Percentiles rank a stretch among this genome's conserved stretches.
phyloP scores from a whole-genome alignment of 2,888 invertebrate species.

The Pemphredon lugubris region DNA sequence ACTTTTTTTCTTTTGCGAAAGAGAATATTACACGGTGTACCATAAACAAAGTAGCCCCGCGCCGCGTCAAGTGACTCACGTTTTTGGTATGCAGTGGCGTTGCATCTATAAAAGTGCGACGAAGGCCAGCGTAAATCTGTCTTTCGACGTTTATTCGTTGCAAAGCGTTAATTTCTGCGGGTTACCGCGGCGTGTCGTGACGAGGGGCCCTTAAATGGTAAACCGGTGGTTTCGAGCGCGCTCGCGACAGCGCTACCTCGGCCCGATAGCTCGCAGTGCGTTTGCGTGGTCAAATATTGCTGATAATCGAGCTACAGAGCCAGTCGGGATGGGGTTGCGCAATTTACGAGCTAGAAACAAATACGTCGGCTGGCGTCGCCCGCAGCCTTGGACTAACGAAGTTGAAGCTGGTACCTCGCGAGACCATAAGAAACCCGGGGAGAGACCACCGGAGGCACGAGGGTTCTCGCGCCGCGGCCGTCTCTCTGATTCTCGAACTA shows the following conservation, averaged over 20 bases:
- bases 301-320: slow-evolving; percentile 38
- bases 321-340: slow-evolving; percentile 29
- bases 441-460: slow-evolving; percentile 40
- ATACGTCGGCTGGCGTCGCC: slow-evolving; percentile 38
- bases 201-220: slow-evolving; percentile 50
- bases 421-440: slow-evolving; percentile 44
- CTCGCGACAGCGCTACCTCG: neutral
- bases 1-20: slow-evolving; percentile 4
- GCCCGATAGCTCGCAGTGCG: no score
- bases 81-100: slow-evolving; percentile 22
- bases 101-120: slow-evolving; percentile 23
- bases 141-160: slow-evolving; percentile 50
- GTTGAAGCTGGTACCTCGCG: slow-evolving; percentile 26
- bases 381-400: slow-evolving; percentile 53
- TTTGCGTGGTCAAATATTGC: slow-evolving; percentile 51
- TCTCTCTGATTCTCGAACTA: slow-evolving; percentile 16
- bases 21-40: neutral
- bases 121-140: slow-evolving; percentile 56
- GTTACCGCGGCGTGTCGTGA: slow-evolving; percentile 50
- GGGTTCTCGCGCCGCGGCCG: slow-evolving; percentile 30
- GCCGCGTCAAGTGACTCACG: slow-evolving; percentile 44
- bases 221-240: slow-evolving; percentile 2
- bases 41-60: slow-evolving; percentile 31
- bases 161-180: slow-evolving; percentile 60
- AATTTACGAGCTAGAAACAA: slow-evolving; percentile 50